phyloP scores from a whole-genome alignment of 2,888 invertebrate genomes.

The Athalia rosae region DNA sequence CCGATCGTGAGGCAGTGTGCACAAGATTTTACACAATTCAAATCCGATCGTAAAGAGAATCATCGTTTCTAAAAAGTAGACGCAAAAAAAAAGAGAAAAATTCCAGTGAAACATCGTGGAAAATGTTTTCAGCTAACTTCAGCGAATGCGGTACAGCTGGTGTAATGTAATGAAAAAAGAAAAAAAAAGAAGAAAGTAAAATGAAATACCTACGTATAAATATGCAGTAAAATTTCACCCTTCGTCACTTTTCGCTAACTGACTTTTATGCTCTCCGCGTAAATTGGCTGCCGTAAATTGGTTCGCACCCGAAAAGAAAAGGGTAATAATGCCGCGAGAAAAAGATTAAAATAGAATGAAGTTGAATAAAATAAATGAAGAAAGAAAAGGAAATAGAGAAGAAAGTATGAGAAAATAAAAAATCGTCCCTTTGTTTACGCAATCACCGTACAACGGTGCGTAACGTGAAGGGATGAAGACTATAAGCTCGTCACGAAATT shows the following conservation, averaged over 20 bases:
- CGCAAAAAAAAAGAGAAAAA: too few species aligned
- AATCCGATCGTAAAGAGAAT: too few species aligned
- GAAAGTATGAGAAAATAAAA: too few species aligned
- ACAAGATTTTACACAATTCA: too few species aligned
- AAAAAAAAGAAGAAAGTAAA: not conserved
- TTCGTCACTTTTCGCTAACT: constrained; percentile 9
- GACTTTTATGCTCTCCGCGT: not conserved
- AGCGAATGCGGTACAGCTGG: not conserved
- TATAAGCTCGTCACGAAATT: not conserved
- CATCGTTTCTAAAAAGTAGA: too few species aligned
- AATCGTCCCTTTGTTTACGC: not conserved
- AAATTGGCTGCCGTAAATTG: constrained; percentile 30
- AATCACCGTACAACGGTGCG: constrained; percentile 1
- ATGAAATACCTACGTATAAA: not conserved
- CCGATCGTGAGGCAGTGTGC: too few species aligned
- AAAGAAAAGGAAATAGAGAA: too few species aligned
- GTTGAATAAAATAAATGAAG: too few species aligned
- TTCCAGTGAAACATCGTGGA: too few species aligned
- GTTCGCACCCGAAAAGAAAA: not conserved
- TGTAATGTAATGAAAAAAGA: not conserved
- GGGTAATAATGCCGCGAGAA: not conserved
- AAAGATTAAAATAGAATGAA: not conserved
- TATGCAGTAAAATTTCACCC: not conserved
- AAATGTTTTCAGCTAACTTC: too few species aligned
- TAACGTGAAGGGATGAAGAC: not conserved